A percentile compares a stretch with the other conserved stretches of the same genome.
phyloP scores from a whole-genome alignment of 2,113 vertebrate species.

The Propithecus coquereli region DNA sequence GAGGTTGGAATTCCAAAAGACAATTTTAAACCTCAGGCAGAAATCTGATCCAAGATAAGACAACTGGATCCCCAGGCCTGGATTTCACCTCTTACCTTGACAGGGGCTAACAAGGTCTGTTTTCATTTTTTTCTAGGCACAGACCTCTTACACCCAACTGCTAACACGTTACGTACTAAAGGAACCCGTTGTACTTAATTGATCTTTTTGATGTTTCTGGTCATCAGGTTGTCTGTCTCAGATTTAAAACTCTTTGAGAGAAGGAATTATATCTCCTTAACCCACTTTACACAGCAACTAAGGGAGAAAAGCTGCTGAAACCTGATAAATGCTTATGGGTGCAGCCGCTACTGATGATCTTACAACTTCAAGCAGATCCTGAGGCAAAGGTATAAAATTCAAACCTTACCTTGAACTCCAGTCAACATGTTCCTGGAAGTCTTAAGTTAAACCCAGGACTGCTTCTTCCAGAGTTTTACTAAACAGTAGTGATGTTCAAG shows the following conservation, averaged over 20 bases:
- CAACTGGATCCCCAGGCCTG: background rate
- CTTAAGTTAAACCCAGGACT: constrained; percentile 24
- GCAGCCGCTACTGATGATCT: background rate
- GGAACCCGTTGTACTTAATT: background rate
- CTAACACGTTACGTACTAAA: background rate
- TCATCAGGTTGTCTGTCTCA: background rate
- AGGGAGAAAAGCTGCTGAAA: constrained; percentile 6
- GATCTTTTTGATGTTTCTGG: background rate
- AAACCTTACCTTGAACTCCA: constrained; percentile 1
- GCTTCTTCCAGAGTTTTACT: constrained; percentile 6
- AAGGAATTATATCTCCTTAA: constrained; percentile 14
- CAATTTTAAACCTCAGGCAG: constrained; percentile 7
- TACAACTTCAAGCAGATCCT: background rate
- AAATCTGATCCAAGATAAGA: constrained; percentile 31
- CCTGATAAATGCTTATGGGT: background rate
- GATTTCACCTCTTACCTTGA: background rate
- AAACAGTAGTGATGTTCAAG: background rate
- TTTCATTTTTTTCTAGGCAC: background rate
- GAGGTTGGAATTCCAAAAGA: constrained; percentile 33
- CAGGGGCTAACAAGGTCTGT: background rate
- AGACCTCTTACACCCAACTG: background rate
- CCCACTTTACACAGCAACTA: constrained; percentile 37
- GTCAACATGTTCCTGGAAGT: constrained; percentile 51
- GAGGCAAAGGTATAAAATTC: background rate
- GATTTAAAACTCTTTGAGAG: constrained; percentile 21